These are phyloP conservation scores for Yponomeuta malinellus DNA, from an alignment of 2,888 invertebrate genomes.

Conservation along the genomic window DNA sequence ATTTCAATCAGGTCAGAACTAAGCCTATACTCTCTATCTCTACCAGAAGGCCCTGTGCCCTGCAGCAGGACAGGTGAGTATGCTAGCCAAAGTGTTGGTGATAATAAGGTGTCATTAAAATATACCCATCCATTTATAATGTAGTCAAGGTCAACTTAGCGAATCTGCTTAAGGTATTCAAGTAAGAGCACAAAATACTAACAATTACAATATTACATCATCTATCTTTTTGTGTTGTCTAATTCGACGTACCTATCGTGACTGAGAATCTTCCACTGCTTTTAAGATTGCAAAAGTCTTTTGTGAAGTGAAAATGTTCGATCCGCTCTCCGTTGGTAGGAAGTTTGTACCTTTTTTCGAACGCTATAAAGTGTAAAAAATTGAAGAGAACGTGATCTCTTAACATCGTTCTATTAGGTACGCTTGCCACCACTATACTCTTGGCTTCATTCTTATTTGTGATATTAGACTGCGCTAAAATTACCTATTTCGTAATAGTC, in stretches of 20 bases:
- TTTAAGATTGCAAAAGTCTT: constrained; percentile 1
- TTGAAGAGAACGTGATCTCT: background rate
- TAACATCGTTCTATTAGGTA: background rate
- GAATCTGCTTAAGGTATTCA: no score
- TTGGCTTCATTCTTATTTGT: no score
- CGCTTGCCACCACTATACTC: background rate
- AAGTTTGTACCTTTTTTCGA: background rate
- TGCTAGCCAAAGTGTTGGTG: no score
- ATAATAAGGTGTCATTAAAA: no score
- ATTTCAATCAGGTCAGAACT: no score
- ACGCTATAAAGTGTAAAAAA: constrained; percentile 1
- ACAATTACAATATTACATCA: background rate
- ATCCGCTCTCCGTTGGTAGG: background rate
- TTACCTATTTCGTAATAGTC: no score
- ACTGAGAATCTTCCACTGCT: constrained; percentile 9
- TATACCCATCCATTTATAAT: no score
- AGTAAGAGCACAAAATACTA: background rate
- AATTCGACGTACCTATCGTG: background rate
- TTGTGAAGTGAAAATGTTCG: background rate
- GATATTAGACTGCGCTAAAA: no score
- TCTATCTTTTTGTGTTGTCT: background rate
- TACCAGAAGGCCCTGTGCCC: no score
- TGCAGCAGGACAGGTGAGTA: no score
- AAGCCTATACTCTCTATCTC: no score
- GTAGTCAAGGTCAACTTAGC: no score